Base-by-base conservation (phyloP, 1,140 invertebrate species). In the Aradophagus sp. region DNA sequence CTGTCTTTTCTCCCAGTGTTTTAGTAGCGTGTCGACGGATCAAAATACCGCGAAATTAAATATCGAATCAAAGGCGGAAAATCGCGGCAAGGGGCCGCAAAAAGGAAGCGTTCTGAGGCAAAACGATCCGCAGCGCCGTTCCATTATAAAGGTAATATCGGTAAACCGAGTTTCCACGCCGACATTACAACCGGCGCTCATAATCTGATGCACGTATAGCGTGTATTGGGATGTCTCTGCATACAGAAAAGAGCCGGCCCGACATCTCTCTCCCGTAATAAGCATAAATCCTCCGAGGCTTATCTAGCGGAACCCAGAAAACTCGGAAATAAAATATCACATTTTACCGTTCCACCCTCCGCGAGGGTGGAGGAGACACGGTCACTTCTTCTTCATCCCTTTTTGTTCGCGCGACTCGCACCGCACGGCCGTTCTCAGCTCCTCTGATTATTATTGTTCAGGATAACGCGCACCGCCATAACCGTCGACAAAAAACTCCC, bases 271-370 rank as follows among this genome's bases (percentile, higher is more conserved):
- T 76, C 77, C 74, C 77, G 83, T 85, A 85, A 84, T 85, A 85
- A 84, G 83, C 83, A 85, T 85, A 84, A 84, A 85, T 84, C 83
- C 81, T 84, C 80, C 62, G 75, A 78, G 81, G 83, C 83, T 84
- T 84, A 85, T 85, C 83, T 84, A 77, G 78, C 79, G 73, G 77
- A 73, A 77, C 74, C 79, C 80, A 84, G 81, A 85, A 81, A 85
- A 83, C 78, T 79, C 78, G 83, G 78, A 82, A 85, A 85, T 85
- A 85, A 85, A 85, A 84, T 84, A 84, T 85, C 81, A 81, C 80
- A 81, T 82, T 83, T 76, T 75, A 73, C 73, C 76, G 75, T 79
- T 79, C 74, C 73, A 77, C 78, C 79, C 75, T 77, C 67, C 73
- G 69, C 39, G 48, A 73, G 73, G 50, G n/a, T n/a, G 39, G 38